Percentiles rank a stretch among this genome's conserved stretches.
Conservation (phyloP, 1,140 invertebrate species). For the Hormaphis cornu region DNA sequence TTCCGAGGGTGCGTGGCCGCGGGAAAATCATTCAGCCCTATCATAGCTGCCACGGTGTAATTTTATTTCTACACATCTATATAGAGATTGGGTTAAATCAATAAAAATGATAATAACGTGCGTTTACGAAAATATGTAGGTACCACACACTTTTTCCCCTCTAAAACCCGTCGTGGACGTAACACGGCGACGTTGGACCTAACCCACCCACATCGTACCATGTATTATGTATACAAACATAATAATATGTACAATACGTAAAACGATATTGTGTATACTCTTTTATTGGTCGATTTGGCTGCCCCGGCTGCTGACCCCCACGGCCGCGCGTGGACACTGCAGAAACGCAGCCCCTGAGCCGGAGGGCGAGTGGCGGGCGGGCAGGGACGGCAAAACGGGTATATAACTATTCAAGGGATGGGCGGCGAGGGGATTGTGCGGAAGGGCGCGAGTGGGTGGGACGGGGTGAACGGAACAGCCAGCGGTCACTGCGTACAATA, state of each 20-base stretch:
- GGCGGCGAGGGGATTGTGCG: no score
- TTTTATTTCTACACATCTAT: neutral
- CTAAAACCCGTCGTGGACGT: no score
- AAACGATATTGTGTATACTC: no score
- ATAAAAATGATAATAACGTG: neutral
- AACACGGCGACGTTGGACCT: neutral
- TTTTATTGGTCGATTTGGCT: constrained; percentile 29
- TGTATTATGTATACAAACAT: neutral
- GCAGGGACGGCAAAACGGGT: constrained; percentile 20
- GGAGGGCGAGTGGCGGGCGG: no score
- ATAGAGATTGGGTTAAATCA: neutral
- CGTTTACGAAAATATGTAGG: neutral
- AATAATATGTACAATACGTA: neutral
- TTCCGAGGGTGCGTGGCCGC: neutral
- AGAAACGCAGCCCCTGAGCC: constrained; percentile 10
- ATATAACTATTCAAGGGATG: neutral
- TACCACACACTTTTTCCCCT: no score
- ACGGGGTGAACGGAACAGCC: no score
- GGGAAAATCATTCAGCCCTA: neutral
- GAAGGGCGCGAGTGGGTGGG: no score
- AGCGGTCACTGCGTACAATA: constrained; percentile 28
- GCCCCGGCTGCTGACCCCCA: constrained; percentile 14
- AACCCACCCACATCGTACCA: neutral
- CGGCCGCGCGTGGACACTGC: neutral
- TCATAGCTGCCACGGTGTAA: neutral